These are phyloP conservation scores for Phocides pigmalion DNA, from an alignment of 1,140 invertebrate genomes.

Conservation along the genomic window DNA sequence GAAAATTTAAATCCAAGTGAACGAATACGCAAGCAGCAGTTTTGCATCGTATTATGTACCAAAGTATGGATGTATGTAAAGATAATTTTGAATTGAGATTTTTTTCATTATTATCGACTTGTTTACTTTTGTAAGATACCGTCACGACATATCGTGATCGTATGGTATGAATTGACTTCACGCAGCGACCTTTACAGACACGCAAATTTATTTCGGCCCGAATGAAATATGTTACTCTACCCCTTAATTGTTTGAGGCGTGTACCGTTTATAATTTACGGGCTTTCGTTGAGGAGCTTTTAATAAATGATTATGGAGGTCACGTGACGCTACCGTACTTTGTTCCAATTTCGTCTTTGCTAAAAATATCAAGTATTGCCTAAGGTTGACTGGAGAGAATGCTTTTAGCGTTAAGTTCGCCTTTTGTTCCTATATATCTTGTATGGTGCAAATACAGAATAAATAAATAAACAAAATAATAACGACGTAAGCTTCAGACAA, in stretches of 20 bases:
- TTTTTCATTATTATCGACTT: too few species aligned
- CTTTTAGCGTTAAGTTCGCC: too few species aligned
- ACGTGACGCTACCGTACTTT: slow-evolving; percentile 1
- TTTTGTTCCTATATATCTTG: too few species aligned
- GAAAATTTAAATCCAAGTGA: too few species aligned
- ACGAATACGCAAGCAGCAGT: too few species aligned
- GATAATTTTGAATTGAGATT: too few species aligned
- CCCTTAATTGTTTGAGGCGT: slow-evolving; percentile 36
- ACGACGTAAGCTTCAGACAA: too few species aligned
- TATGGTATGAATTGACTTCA: background rate
- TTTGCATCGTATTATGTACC: too few species aligned
- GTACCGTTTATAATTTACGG: slow-evolving; percentile 31
- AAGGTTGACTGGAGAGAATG: too few species aligned
- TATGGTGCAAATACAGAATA: too few species aligned
- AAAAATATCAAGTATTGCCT: background rate
- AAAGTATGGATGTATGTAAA: too few species aligned
- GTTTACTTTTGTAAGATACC: background rate
- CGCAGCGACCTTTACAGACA: slow-evolving; percentile 29
- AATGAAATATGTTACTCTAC: slow-evolving; percentile 33
- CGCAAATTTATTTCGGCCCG: slow-evolving; percentile 33
- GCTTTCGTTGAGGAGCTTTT: slow-evolving; percentile 17
- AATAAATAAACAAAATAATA: too few species aligned
- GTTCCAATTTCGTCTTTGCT: background rate
- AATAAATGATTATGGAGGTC: slow-evolving; percentile 12
- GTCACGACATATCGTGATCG: slow-evolving; percentile 3